Percentiles rank a stretch among this genome's conserved stretches.
These are phyloP conservation scores for Acanthosepion esculentum DNA, from an alignment of 2,888 invertebrate species.

Conservation along the genomic window DNA sequence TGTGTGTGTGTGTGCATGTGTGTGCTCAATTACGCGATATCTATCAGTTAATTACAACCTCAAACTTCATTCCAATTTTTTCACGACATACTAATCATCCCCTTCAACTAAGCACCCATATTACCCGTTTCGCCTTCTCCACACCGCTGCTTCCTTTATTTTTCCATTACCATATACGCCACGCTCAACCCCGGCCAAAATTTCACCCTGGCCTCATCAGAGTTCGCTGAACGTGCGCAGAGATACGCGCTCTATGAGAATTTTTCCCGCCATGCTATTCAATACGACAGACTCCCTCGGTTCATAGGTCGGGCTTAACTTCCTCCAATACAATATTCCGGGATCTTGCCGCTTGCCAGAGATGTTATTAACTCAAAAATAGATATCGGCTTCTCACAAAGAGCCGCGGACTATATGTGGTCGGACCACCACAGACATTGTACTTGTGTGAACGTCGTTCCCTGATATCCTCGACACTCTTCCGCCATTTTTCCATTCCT, in stretches of 20 bases:
- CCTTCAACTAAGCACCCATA: neutral
- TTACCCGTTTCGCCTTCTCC: neutral
- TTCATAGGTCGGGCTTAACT: conserved; percentile 8
- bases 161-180: neutral
- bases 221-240: neutral
- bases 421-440: conserved; percentile 8
- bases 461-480: neutral
- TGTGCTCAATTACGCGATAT: too few relatives aligned
- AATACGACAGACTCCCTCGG: neutral
- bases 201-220: conserved; percentile 33
- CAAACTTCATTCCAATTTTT: conserved; percentile 17
- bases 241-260: conserved; percentile 33
- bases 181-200: neutral
- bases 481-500: neutral
- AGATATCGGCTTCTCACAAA: conserved; percentile 33
- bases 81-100: conserved; percentile 33
- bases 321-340: conserved; percentile 23
- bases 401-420: conserved; percentile 8
- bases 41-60: neutral
- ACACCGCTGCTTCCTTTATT: neutral
- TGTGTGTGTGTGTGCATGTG: neutral
- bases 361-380: conserved; percentile 33
- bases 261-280: neutral
- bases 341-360: neutral
- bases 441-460: neutral